Conservation (phyloP, 2,797 vertebrate species). For the Oreochromis mossambicus region DNA sequence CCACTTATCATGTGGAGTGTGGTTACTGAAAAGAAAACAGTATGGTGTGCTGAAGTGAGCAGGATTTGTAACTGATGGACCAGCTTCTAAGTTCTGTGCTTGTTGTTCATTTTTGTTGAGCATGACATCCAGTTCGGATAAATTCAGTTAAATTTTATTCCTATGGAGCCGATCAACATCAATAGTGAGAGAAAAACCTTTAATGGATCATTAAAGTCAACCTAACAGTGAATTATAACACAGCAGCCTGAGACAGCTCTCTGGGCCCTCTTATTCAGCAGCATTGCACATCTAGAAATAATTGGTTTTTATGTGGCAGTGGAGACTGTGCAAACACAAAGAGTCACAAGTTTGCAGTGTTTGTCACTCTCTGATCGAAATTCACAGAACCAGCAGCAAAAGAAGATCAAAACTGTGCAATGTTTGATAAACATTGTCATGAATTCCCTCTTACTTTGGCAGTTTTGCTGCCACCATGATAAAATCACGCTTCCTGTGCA, state of each 20-base stretch:
- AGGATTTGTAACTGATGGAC: neutral
- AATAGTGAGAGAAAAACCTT: neutral
- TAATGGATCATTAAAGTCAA: neutral
- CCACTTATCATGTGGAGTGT: neutral
- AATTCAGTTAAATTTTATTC: neutral
- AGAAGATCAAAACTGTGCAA: neutral
- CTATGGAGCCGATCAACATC: accelerated
- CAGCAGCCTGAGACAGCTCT: neutral
- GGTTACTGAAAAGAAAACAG: neutral
- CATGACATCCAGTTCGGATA: accelerated
- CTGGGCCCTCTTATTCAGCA: neutral
- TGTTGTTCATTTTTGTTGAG: neutral
- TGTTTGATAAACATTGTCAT: neutral
- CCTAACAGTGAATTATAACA: neutral
- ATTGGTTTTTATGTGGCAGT: neutral
- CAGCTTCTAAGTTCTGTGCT: neutral
- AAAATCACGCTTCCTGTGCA: neutral
- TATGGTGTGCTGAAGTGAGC: accelerated
- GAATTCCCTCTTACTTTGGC: neutral
- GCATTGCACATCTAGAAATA: accelerated
- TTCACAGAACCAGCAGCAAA: neutral
- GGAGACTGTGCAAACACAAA: neutral
- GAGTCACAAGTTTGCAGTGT: neutral
- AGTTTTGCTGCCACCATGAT: accelerated
- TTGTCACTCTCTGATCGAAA: neutral